Percentiles rank a stretch among this genome's conserved stretches.
phyloP scores from a whole-genome alignment of 2,113 vertebrate species.

The Corythaixoides concolor region DNA sequence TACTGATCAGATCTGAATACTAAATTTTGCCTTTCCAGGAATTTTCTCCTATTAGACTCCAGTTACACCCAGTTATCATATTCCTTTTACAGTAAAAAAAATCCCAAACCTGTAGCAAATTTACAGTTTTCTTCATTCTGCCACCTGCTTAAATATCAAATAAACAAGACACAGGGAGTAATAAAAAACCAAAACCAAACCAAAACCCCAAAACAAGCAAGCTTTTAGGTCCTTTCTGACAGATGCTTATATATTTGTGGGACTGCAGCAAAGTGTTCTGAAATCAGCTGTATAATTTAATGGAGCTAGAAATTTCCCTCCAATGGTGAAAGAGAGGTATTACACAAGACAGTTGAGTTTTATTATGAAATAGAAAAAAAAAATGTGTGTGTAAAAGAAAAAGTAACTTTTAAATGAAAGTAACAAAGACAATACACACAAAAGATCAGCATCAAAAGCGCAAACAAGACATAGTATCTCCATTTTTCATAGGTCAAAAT shows the following conservation, averaged over 20 bases:
- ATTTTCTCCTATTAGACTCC: background rate
- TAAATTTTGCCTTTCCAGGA: background rate
- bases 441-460: fast-evolving
- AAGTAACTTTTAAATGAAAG: background rate
- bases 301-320: background rate
- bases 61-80: background rate
- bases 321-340: background rate
- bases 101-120: background rate
- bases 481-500: background rate
- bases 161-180: background rate
- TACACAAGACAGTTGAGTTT: background rate
- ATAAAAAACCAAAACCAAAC: too few relatives aligned
- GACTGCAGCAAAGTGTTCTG: background rate
- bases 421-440: background rate
- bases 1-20: background rate
- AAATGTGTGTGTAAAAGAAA: background rate
- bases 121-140: background rate
- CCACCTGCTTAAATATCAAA: background rate
- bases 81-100: background rate
- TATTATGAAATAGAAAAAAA: background rate
- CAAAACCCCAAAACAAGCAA: background rate
- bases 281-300: background rate
- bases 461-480: fast-evolving
- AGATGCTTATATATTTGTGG: background rate
- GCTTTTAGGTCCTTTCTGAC: background rate